These are phyloP conservation scores for Diuraphis noxia DNA, from an alignment of 1,140 invertebrate genomes.

Conservation along the genomic window DNA sequence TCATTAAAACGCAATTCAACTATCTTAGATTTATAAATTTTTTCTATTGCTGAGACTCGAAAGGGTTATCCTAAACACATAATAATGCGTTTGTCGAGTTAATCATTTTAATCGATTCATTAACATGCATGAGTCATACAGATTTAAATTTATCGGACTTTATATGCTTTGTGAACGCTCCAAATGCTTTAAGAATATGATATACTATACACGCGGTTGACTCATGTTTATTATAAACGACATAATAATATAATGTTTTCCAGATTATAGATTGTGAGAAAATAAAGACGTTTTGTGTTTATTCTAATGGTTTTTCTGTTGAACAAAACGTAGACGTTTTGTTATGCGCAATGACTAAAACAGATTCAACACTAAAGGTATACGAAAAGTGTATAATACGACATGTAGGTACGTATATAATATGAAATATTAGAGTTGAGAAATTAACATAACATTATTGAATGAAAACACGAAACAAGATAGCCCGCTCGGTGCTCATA, in stretches of 20 bases:
- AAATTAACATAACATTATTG: conserved; percentile 37
- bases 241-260: conserved; percentile 22
- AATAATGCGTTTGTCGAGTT: conserved; percentile 1
- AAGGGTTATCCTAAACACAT: conserved; percentile 16
- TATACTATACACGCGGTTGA: not conserved
- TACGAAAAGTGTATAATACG: not conserved
- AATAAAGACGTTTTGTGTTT: conserved; percentile 23
- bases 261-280: conserved; percentile 6
- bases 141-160: conserved; percentile 43
- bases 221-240: not conserved
- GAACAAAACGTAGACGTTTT: not conserved
- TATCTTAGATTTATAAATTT: not conserved
- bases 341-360: not conserved
- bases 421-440: not conserved
- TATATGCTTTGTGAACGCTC: not conserved
- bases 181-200: conserved; percentile 19
- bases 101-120: conserved; percentile 38
- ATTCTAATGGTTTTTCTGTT: not conserved
- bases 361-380: not conserved
- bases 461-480: not conserved
- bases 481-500: not conserved
- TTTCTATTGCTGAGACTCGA: too few relatives aligned
- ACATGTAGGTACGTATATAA: not conserved
- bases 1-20: not conserved
- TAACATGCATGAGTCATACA: conserved; percentile 34